A percentile compares a stretch with the other conserved stretches of the same genome.
Conservation (phyloP, 1,140 invertebrate species). For the Antheraea mylitta region DNA sequence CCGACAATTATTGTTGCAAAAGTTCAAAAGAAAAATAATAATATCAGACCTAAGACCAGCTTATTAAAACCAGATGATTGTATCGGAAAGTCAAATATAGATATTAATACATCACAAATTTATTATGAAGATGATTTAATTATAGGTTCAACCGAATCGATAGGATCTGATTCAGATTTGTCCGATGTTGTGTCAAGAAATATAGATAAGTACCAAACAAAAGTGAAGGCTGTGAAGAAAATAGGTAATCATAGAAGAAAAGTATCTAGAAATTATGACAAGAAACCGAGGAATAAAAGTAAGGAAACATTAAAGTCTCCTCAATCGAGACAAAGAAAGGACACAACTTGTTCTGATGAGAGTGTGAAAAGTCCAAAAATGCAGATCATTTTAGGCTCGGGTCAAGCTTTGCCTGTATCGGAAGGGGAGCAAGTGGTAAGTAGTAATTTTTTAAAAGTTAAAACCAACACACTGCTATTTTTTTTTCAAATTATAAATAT, state of each 20-base stretch:
- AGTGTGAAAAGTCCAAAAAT: conserved; percentile 63
- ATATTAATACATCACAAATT: conserved; percentile 46
- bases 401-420: conserved; percentile 75
- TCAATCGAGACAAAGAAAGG: conserved; percentile 48
- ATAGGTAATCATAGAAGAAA: conserved; percentile 67
- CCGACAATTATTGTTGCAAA: conserved; percentile 62
- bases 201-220: conserved; percentile 48
- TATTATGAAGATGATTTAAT: conserved; percentile 58
- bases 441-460: conserved; percentile 15
- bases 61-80: conserved; percentile 30
- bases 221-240: conserved; percentile 52
- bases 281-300: conserved; percentile 41
- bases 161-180: conserved; percentile 43
- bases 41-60: conserved; percentile 36
- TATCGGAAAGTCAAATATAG: conserved; percentile 17
- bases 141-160: conserved; percentile 51
- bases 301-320: conserved; percentile 56
- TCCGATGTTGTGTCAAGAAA: conserved; percentile 41
- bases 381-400: conserved; percentile 76
- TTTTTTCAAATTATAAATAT: background rate
- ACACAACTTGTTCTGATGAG: conserved; percentile 53
- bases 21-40: conserved; percentile 47
- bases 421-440: conserved; percentile 81
- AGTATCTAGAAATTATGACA: conserved; percentile 53
- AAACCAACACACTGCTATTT: background rate